Base-by-base conservation (phyloP, 2,113 vertebrate species). In the Catagonus wagneri region DNA sequence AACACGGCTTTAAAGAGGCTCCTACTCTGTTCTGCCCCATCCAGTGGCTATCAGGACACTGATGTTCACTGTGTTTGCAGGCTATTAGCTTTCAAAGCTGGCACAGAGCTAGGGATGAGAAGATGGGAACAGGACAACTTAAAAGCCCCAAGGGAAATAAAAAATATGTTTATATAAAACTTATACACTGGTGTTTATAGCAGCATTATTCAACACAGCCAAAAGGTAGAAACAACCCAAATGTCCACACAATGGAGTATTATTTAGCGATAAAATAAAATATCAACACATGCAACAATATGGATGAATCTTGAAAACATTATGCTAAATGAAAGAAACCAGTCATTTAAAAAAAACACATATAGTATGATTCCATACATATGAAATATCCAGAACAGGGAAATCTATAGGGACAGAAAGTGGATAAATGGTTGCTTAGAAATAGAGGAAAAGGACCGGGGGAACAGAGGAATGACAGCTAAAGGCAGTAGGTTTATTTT, bases 221-320 rank as follows among this genome's bases (percentile, higher is more conserved):
- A 69, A 94, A 95, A 92, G 17, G 7, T 68, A 34, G 54, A 94
- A 76, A 74, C 80, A 61, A 60, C 22, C 66, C n/a, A 76, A 83
- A 72, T 63, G 54, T 20, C 74, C 34, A 79, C 12, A 66, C 22
- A 58, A 16, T 27, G 15, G 10, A 69, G 39, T 91, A 93, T 34
- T 84, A 91, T 17, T 81, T 56, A 27, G n/a, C 25, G 76, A 80
- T 71, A 44, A 89, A 69, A 79, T 39, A 12, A 32, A 44, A 50
- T 84, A 74, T 7, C 76, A 61, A 80, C 8, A 56, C 20, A 85
- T 23, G 52, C n/a, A 60, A 50, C 52, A 44, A 29, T 36, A n/a
- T 22, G 7, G 11, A 44, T 36, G 6, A 90, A 14, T 44, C 52
- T 84, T 32, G 44, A 90, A 90, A 72, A 75, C 78, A 68, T 23